phyloP scores from a whole-genome alignment of 1,140 invertebrate genomes.

The Ceratitis capitata region DNA sequence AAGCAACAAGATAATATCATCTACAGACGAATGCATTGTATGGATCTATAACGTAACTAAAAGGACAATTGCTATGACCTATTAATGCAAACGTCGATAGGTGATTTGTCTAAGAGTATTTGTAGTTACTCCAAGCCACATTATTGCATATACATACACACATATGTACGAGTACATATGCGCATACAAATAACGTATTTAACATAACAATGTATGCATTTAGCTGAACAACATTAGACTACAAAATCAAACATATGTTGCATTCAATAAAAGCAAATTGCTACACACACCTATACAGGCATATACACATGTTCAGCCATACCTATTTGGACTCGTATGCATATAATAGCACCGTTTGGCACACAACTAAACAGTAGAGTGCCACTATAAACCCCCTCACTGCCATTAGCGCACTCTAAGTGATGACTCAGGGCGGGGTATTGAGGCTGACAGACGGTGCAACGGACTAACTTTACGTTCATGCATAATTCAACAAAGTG shows the following conservation, averaged over 20 bases:
- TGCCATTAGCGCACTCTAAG: not conserved
- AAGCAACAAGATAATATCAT: not conserved
- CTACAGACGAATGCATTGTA: not conserved
- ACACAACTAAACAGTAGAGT: not conserved
- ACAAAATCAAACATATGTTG: not conserved
- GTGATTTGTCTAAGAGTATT: constrained; percentile 31
- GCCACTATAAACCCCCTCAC: not conserved
- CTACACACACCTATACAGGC: not conserved
- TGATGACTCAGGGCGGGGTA: not conserved
- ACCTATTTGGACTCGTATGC: not conserved
- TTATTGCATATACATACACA: not conserved
- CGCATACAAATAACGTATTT: not conserved
- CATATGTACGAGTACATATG: not conserved
- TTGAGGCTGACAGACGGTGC: not conserved
- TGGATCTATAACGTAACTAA: not conserved
- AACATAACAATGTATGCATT: not conserved
- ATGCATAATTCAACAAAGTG: constrained; percentile 14
- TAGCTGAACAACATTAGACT: not conserved
- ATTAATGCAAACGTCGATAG: not conserved
- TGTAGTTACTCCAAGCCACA: not conserved
- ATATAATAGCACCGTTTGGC: too few relatives aligned
- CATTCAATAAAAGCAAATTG: not conserved
- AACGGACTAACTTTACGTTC: not conserved
- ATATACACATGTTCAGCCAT: not conserved
- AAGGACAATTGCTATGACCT: constrained; percentile 28